Conservation (phyloP, 2,888 invertebrate genomes). For the Hirtodrosophila duncani region DNA sequence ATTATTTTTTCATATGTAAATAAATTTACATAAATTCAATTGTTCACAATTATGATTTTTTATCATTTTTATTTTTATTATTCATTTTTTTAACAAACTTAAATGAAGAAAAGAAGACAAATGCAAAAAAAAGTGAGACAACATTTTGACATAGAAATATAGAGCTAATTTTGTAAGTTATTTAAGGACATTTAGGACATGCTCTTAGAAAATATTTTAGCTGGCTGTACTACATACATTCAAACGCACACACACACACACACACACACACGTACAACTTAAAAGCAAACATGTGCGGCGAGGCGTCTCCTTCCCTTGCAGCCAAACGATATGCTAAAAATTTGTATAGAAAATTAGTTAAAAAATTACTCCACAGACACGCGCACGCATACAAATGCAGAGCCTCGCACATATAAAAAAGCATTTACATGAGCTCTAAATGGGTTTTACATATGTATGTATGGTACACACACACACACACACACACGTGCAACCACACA, state of each 20-base stretch:
- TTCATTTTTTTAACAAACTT: too few species aligned
- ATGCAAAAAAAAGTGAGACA: too few species aligned
- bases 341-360: conserved; percentile 78
- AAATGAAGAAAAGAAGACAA: too few species aligned
- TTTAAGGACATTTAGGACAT: too few species aligned
- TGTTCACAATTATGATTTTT: too few species aligned
- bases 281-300: conserved; percentile 26
- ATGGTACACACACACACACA: conserved; percentile 25
- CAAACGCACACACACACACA: conserved; percentile 20
- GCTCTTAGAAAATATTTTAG: too few species aligned
- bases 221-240: too few species aligned
- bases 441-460: conserved; percentile 34
- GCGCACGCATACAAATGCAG: conserved; percentile 37
- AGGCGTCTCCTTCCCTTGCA: conserved; percentile 2
- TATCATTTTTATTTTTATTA: too few species aligned
- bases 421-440: conserved; percentile 20
- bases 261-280: conserved; percentile 24
- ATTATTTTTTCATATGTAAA: too few species aligned
- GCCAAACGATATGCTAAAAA: conserved; percentile 69
- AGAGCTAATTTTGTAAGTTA: too few species aligned
- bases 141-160: too few species aligned
- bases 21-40: too few species aligned
- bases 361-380: conserved; percentile 74
- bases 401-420: conserved; percentile 20
- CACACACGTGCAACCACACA: conserved; percentile 16